Base-by-base conservation (phyloP, 1,140 invertebrate genomes). In the Cydia strobilella region DNA sequence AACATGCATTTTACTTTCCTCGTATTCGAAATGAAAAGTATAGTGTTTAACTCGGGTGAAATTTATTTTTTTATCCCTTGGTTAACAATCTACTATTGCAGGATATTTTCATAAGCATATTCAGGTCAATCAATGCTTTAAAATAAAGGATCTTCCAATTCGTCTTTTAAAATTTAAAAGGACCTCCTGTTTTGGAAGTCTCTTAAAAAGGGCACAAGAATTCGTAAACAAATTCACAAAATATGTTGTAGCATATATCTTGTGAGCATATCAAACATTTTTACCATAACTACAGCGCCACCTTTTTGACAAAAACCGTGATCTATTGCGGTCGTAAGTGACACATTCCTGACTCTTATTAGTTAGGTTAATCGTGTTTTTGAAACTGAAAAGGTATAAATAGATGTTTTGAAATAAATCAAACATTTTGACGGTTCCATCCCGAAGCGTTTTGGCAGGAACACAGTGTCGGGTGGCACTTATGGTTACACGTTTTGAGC, bases 331-430 rank as follows among this genome's bases (percentile, higher is more conserved):
- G 6, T 39, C n/a, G 27, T 42, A 69, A 69, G 31, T 69, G 27
- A 69, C 65, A 69, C 65, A 39, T 69, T 69, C 31, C 31, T 69
- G 31, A 9, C 63, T 66, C 15, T 7, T 35, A 35, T 69, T 69
- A 69, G 65, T 35, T n/a, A 35, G 31, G 12, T 69, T 69, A 69
- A 35, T 59, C 18, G 54, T 23, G n/a, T 69, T 35, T 69, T 31
- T 69, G 25, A 69, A 69, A 59, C 18, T 59, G 20, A 69, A 69
- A 69, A n/a, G 27, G 25, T 69, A 69, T 69, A 69, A 69, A 69
- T 69, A 69, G 65, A 10, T 69, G 65, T 69, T 66, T 66, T 66
- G 31, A 39, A 69, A 69, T 69, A 69, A 69, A 69, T 69, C 65
- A 69, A 69, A 69, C 10, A 39, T 69, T 69, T 69, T 69, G 65